Conservation (phyloP, 2,888 invertebrate genomes). For the Mythimna ferrago region DNA sequence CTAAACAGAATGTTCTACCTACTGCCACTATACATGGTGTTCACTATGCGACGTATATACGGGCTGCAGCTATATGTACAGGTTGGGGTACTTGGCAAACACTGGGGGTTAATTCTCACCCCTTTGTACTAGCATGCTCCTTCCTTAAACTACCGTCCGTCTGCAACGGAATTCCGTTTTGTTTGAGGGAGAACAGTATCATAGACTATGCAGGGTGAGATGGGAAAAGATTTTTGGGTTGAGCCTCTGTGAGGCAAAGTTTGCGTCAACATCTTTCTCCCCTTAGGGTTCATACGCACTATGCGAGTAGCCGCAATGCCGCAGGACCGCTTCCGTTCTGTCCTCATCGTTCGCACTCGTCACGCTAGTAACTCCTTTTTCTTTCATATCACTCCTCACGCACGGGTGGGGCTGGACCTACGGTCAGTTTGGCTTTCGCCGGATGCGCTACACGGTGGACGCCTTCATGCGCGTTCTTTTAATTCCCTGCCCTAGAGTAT, state of each 20-base stretch:
- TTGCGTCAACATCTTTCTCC: background rate
- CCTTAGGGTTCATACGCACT: too few species aligned
- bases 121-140: slow-evolving; percentile 61
- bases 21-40: slow-evolving; percentile 34
- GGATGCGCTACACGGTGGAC: too few species aligned
- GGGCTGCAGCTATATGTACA: slow-evolving; percentile 5
- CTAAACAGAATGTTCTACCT: slow-evolving; percentile 35
- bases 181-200: slow-evolving; percentile 54
- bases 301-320: too few species aligned
- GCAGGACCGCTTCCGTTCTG: too few species aligned
- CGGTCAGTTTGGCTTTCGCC: too few species aligned
- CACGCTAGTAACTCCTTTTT: too few species aligned
- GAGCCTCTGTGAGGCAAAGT: slow-evolving; percentile 18
- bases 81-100: slow-evolving; percentile 58
- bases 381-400: too few species aligned
- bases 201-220: slow-evolving; percentile 39
- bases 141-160: slow-evolving; percentile 65
- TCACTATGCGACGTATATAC: slow-evolving; percentile 27
- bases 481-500: too few species aligned
- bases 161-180: slow-evolving; percentile 67
- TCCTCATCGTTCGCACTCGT: too few species aligned
- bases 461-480: too few species aligned
- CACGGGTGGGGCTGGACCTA: too few species aligned
- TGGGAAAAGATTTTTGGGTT: background rate
- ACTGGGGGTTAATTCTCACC: slow-evolving; percentile 66